Base-by-base conservation (phyloP, 1,140 invertebrate species). In the Meloidogyne chitwoodi region DNA sequence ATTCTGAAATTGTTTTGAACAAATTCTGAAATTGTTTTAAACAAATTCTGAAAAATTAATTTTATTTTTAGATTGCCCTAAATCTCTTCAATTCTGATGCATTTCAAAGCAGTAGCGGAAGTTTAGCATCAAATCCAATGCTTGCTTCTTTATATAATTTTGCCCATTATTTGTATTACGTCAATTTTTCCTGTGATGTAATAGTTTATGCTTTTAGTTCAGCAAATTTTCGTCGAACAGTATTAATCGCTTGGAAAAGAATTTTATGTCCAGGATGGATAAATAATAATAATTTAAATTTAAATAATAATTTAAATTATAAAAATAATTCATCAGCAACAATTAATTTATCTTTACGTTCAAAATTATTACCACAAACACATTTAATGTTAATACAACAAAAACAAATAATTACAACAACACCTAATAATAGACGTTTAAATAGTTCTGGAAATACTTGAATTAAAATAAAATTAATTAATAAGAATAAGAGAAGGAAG, bases 181-280 rank as follows among this genome's bases (percentile, higher is more conserved):
- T 86, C 44, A 86, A 86, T 62, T 87, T 87, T 68, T 83, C 85
- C 2, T 81, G 79, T 64, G 85, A 86, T 77, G 78, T 86, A 6
- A 68, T 87, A 19, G 85, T 86, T 38, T 86, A 86, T 65, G 85
- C 84, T 6, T 87, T 86, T 72, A 85, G 81, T 75, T 86, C 83
- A 75, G 80, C 79, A 44, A 87, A 83, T 65, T 85, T 85, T 76
- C 86, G 84, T 11, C 79, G 85, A 41, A 85, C 81, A 48, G 85
- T 79, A 8, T 68, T 84, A 8, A 78, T 81, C 24, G 83, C 79
- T 12, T 85, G 84, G 84, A 75, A 68, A 22, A 69, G 74, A 29
- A 65, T 85, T 38, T 66, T 86, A 1, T 85, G 83, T 24, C 72
- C 77, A 12, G 56, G 68, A 10, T 84, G 74, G 48, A 26, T 38